Conservation (phyloP, 2,113 vertebrate species). For the Speoplatyrhinus poulsoni region DNA sequence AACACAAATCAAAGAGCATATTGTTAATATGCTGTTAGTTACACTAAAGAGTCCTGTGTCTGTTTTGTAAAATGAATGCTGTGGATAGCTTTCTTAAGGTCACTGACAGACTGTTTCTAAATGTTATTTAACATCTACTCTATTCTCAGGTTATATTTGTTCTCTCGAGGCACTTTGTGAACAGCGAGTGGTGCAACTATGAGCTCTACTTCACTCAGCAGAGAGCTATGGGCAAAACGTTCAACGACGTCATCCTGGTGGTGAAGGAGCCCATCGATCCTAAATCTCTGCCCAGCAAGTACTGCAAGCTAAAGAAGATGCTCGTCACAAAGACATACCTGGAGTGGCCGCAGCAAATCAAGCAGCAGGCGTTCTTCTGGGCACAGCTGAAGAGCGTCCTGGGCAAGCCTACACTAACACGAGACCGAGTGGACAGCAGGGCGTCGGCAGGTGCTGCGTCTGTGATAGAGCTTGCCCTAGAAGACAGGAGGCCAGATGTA, state of each 20-base stretch:
- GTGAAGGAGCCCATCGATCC: constrained; percentile 81
- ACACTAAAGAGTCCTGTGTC: background rate
- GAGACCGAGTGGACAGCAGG: constrained; percentile 24
- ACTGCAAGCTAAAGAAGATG: constrained; percentile 82
- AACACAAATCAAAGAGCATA: background rate
- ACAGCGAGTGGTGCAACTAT: constrained; percentile 90
- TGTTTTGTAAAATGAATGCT: too few species aligned
- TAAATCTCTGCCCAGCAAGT: constrained; percentile 78
- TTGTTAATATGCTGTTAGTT: background rate
- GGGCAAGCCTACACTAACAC: constrained; percentile 60
- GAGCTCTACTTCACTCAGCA: constrained; percentile 89
- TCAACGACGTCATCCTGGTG: constrained; percentile 80
- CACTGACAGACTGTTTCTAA: background rate
- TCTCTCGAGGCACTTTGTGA: constrained; percentile 80
- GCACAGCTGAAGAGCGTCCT: constrained; percentile 77
- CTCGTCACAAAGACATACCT: constrained; percentile 82
- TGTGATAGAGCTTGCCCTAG: constrained; percentile 25
- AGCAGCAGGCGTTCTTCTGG: constrained; percentile 83
- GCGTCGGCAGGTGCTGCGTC: constrained; percentile 26
- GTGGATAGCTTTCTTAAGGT: background rate
- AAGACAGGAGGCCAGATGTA: constrained; percentile 18
- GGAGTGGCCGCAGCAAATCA: constrained; percentile 82
- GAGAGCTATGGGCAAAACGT: constrained; percentile 78
- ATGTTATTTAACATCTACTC: background rate
- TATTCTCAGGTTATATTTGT: constrained; percentile 79